Percentiles rank a stretch among this genome's conserved stretches.
Conservation (phyloP, 2,113 vertebrate species). For the Platysternon megacephalum region DNA sequence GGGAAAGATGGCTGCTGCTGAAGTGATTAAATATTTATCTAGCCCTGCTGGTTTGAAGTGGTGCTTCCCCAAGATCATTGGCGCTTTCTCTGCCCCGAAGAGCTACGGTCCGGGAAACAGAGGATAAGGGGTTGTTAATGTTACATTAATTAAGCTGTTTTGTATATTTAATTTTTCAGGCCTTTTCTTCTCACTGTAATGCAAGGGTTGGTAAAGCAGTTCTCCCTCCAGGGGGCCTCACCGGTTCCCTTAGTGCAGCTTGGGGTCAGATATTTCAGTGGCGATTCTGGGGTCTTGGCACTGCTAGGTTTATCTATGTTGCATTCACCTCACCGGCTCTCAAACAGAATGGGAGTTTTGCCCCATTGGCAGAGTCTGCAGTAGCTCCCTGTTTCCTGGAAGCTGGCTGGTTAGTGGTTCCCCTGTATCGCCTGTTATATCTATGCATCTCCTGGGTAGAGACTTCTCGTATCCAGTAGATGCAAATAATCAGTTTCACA, state of each 20-base stretch:
- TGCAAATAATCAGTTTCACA: neutral
- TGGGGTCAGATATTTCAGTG: neutral
- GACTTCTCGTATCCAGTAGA: neutral
- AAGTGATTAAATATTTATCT: slow-evolving; percentile 43
- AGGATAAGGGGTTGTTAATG: neutral
- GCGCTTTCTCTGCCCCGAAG: neutral
- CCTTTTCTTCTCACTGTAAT: neutral
- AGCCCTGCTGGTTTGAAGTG: slow-evolving; percentile 7
- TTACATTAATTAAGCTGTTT: slow-evolving; percentile 3
- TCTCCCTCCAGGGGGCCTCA: neutral
- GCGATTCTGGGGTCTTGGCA: accelerated
- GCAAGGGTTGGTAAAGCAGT: neutral
- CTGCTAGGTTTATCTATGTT: neutral
- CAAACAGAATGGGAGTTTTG: neutral
- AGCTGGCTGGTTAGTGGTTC: neutral
- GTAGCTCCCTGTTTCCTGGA: neutral
- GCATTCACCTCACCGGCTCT: neutral
- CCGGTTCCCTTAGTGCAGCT: neutral
- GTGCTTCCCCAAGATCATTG: neutral
- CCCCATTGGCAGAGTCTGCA: neutral
- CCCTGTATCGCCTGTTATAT: neutral
- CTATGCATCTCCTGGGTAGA: neutral
- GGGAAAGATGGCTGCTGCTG: neutral
- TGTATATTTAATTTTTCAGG: neutral
- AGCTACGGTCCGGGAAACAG: slow-evolving; percentile 21